Conservation (phyloP, 2,113 vertebrate species). For the Ploceus nigricollis region DNA sequence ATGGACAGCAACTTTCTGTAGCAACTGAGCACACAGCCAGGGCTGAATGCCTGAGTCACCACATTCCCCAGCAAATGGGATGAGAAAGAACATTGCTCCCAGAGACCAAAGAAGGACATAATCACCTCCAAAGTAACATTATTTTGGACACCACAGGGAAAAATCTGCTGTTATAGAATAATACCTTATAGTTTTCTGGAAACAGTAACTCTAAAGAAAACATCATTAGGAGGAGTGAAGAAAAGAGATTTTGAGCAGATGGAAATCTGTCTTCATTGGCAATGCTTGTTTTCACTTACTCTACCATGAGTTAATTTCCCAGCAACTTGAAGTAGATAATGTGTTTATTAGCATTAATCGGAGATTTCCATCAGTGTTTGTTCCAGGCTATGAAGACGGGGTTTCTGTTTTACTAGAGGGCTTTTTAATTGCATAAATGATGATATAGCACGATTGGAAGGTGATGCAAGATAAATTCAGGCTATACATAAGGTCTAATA, state of each 20-base stretch:
- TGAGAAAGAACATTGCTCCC: not conserved
- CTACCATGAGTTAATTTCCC: constrained; percentile 16
- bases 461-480: not conserved
- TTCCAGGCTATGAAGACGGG: not conserved
- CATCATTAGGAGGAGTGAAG: not conserved
- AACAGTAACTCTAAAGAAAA: not conserved
- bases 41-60: not conserved
- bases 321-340: not conserved
- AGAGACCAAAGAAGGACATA: not conserved
- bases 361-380: not conserved
- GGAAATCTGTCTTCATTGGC: not conserved
- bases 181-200: not conserved
- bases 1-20: not conserved
- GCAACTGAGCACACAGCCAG: not conserved
- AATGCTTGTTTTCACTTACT: not conserved
- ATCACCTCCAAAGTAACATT: not conserved
- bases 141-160: not conserved
- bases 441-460: not conserved
- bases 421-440: not conserved
- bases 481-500: not conserved
- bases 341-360: not conserved
- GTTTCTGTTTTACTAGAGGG: not conserved
- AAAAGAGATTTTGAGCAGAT: not conserved
- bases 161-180: not conserved
- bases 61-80: not conserved